A percentile compares a stretch with the other conserved stretches of the same genome.
Evolutionary conservation across 92 coral and sea anemone species (phyloP).

Genomic region (Nematostella vectensis): DNA sequence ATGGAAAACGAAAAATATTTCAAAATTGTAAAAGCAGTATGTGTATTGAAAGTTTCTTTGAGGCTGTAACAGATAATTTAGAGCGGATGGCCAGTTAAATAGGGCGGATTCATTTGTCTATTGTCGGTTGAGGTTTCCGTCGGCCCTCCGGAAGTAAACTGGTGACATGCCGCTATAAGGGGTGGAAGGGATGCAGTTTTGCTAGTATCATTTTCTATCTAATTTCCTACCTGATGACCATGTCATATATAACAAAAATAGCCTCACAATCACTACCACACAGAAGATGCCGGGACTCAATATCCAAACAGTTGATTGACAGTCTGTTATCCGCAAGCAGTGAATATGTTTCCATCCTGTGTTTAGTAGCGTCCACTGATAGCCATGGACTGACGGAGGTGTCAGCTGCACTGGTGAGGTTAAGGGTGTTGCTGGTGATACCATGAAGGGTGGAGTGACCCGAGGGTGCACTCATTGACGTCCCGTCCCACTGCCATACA

Average conservation of each 20-base stretch:
- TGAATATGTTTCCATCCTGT: slow-evolving; percentile 90
- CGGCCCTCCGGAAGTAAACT: no score
- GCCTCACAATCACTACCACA: slow-evolving; percentile 98
- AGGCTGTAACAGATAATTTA: no score
- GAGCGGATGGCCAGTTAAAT: no score
- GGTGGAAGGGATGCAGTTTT: no score
- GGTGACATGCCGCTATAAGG: no score
- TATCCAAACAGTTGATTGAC: slow-evolving; percentile 87
- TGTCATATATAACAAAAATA: slow-evolving; percentile 80
- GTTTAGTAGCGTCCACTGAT: slow-evolving; percentile 96
- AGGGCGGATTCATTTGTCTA: no score
- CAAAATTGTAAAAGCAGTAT: no score
- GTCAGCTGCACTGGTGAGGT: slow-evolving; percentile 37
- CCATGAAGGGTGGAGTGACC: slow-evolving; percentile 34
- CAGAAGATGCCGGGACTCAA: slow-evolving; percentile 73
- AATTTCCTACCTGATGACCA: slow-evolving; percentile 39
- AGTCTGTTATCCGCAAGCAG: slow-evolving; percentile 84
- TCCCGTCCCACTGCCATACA: slow-evolving; percentile 98
- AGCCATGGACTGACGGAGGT: slow-evolving; percentile 79
- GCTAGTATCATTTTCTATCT: no score
- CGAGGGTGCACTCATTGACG: slow-evolving; percentile 58
- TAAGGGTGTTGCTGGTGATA: background rate
- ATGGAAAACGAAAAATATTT: no score
- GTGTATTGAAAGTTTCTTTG: no score
- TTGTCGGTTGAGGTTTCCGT: no score